Evolutionary conservation across 2,888 invertebrate genomes (phyloP).

Genomic region (Pterostichus niger): DNA sequence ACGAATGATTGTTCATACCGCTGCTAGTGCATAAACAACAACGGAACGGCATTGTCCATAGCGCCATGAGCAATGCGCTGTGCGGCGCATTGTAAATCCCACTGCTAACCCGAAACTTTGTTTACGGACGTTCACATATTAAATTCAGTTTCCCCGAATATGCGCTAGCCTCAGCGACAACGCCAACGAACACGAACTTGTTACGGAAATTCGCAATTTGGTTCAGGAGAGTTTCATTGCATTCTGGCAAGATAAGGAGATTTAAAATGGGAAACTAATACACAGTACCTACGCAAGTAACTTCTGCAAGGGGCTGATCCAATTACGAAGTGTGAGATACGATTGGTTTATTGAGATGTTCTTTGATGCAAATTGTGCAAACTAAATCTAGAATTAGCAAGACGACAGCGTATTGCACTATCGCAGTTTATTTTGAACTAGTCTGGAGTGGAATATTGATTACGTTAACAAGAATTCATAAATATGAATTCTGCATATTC

Average conservation of each 20-base stretch:
- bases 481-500: too few relatives aligned
- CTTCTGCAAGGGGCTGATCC: not conserved
- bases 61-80: conserved; percentile 2
- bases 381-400: too few relatives aligned
- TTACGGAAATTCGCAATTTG: conserved; percentile 49
- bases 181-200: conserved; percentile 8
- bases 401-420: too few relatives aligned
- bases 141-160: conserved; percentile 50
- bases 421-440: too few relatives aligned
- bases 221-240: not conserved
- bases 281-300: not conserved
- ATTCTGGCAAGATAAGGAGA: conserved; percentile 51
- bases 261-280: conserved; percentile 46
- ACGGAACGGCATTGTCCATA: not conserved
- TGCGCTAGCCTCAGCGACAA: not conserved
- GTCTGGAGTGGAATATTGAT: too few relatives aligned
- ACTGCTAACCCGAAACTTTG: conserved; percentile 54
- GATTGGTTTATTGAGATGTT: conserved; percentile 22
- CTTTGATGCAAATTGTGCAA: conserved; percentile 14
- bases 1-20: conserved; percentile 24
- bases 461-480: too few relatives aligned
- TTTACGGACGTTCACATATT: conserved; percentile 60
- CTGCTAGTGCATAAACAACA: conserved; percentile 1
- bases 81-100: conserved; percentile 44
- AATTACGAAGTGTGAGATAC: conserved; percentile 30